These are phyloP conservation scores for Mongoloraphidia duomilia DNA, from an alignment of 2,888 invertebrate species.

Conservation along the genomic window DNA sequence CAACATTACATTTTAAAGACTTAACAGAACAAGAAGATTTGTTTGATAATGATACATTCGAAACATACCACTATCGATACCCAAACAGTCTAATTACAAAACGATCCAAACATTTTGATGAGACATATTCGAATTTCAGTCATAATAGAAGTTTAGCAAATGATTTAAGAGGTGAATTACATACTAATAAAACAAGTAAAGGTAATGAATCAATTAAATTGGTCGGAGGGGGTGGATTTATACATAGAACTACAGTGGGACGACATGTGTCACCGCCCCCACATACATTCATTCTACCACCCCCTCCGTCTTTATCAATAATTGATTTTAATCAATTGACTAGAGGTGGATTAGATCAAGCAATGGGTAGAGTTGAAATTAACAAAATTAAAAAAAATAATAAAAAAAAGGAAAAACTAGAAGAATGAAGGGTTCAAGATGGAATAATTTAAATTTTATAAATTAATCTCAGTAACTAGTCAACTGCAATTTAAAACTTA, in stretches of 20 bases:
- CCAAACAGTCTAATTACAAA: slow-evolving; percentile 3
- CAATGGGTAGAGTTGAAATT: slow-evolving; percentile 17
- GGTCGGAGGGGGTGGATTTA: slow-evolving; percentile 10
- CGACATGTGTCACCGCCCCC: slow-evolving; percentile 18
- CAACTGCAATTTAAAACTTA: too few relatives aligned
- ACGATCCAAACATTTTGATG: neutral
- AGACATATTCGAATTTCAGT: neutral
- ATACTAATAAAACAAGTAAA: neutral
- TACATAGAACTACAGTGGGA: slow-evolving; percentile 6
- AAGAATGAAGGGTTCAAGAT: too few relatives aligned
- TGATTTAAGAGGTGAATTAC: too few relatives aligned
- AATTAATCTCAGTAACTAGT: too few relatives aligned
- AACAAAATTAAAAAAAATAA: too few relatives aligned
- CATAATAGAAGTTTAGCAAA: too few relatives aligned
- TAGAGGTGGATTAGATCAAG: slow-evolving; percentile 40
- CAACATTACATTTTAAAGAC: slow-evolving; percentile 37
- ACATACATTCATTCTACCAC: slow-evolving; percentile 29
- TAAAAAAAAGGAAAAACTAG: too few relatives aligned
- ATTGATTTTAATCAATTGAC: slow-evolving; percentile 60
- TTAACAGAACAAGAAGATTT: slow-evolving; percentile 19
- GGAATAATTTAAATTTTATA: too few relatives aligned
- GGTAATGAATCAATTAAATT: slow-evolving; percentile 2
- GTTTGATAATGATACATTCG: neutral
- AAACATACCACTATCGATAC: neutral
- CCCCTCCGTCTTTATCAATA: slow-evolving; percentile 51